Base-by-base conservation (phyloP, 2,888 invertebrate genomes). In the Cheilosia urbana region DNA sequence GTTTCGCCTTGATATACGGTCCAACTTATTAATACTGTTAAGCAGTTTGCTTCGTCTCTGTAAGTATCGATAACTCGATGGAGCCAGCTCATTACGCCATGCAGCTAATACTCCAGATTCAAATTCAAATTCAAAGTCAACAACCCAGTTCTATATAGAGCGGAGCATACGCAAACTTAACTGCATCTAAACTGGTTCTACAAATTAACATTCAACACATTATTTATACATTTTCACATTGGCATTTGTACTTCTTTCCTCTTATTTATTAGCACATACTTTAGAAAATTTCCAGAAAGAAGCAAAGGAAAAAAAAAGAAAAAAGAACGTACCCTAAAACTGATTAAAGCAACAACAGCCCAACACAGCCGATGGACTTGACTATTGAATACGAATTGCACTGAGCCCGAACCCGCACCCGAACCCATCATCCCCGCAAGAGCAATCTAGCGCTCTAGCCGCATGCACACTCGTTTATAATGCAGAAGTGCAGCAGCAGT, bases 181-280 rank as follows among this genome's bases (percentile, higher is more conserved):
- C 27, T 24, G 40, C 47, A 66, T 45, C 51, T 51, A 72, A 72
- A 77, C 78, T 68, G 66, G 66, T 83, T 77, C 60, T 60, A 62
- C 73, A 72, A 83, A 72, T 83, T 68, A 83, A 60, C 65, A 75
- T 83, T 62, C 77, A 72, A 11, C 21, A 42, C 63, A 51, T 71
- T 57, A 71, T 34, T 71, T 62, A 68, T 69, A 77, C 13, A 55
- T 62, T 69, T 71, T 57, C 15, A 40, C 66, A 58, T 58, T 77
- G 65, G 55, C 58, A 72, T 55, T 72, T 37, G 37, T 13, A 37
- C 37, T 37, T 37, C 37, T 37, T 37, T 37, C 37, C 53, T 72
- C 47, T 82, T 77, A 66, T 72, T 72, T 77, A 77, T 77, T 82
- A 62, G 65, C 72, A 55, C 71, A 82, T 57, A 78, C 65, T 66